Evolutionary conservation across 2,797 vertebrate genomes (phyloP), one percentile per base, ranked within the genome.

Genomic region (Dendrocincla tyrannina): DNA sequence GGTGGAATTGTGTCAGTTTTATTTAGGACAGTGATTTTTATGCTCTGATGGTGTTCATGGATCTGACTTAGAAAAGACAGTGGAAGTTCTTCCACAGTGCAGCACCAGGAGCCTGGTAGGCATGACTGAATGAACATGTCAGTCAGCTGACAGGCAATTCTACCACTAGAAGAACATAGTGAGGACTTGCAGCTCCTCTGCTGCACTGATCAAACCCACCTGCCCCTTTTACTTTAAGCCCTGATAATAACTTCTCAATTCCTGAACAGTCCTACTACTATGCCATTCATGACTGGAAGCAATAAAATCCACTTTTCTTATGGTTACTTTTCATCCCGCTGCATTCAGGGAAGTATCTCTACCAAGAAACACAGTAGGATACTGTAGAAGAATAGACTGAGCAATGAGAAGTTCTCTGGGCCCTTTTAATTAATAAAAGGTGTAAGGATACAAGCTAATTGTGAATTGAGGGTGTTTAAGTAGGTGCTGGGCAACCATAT

Each of bases 91-190:
- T 68, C 41, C 0, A 0, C n/a, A 68, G 7, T 18, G 17, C 13
- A 60, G 15, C 10, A 16, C 6, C 37, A 83, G 35, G 41, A 89
- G 68, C 37, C 27, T 62, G 22, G 12, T 39, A 20, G 23, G 30
- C 33, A 20, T 4, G 3, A 32, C 22, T 55, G 19, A 49, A 69
- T 32, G 39, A 62, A 27, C 0, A 0, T 12, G 32, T 69, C 35
- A 6, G 32, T 39, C 25, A 17, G 17, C 19, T 67, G 60, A 24
- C 11, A 64, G 37, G 23, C 6, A 75, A 15, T 68, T 68, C 58
- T 42, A 46, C 27, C 9, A 6, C 77, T n/a, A 23, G 49, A 83
- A 47, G 41, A 84, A n/a, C 17, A 13, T 10, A 47, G 19, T 2
- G 5, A 62, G 28, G 41, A 19, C 42, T 60, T 83, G 25, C 15